Evolutionary conservation across 35 echinoderm and acorn worm genomes (phyloP).

Genomic region (Holothuria glaberrima): DNA sequence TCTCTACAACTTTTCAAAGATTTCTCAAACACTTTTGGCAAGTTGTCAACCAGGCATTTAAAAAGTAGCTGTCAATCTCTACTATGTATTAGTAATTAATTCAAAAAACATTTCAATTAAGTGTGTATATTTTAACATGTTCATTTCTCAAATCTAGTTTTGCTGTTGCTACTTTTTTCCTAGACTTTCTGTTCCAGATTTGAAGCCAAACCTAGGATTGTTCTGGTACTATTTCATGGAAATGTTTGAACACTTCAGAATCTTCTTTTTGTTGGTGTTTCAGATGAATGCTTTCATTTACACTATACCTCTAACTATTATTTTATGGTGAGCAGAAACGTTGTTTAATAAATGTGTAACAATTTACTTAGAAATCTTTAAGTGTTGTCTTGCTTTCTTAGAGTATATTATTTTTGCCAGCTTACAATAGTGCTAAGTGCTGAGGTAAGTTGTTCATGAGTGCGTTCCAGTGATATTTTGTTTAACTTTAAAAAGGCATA

Average conservation of each 20-base stretch:
- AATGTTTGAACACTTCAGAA: conserved; percentile 97
- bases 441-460: too few relatives aligned
- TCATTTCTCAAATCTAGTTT: background rate
- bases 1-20: background rate
- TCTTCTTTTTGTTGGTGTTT: conserved; percentile 90
- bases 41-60: background rate
- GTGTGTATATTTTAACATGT: too few relatives aligned
- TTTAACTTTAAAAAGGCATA: too few relatives aligned
- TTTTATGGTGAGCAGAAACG: conserved; percentile 68
- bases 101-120: too few relatives aligned
- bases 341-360: too few relatives aligned
- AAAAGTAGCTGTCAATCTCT: background rate
- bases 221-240: conserved; percentile 99
- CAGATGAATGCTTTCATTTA: conserved; percentile 99
- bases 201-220: conserved; percentile 90
- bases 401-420: too few relatives aligned
- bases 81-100: too few relatives aligned
- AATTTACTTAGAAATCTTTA: too few relatives aligned
- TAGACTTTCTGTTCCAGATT: conserved; percentile 79
- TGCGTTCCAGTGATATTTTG: too few relatives aligned
- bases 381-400: too few relatives aligned
- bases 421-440: too few relatives aligned
- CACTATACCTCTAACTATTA: conserved; percentile 75
- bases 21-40: background rate
- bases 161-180: conserved; percentile 11